phyloP scores from a whole-genome alignment of 1,140 invertebrate genomes.

The Drosophila seguyi region DNA sequence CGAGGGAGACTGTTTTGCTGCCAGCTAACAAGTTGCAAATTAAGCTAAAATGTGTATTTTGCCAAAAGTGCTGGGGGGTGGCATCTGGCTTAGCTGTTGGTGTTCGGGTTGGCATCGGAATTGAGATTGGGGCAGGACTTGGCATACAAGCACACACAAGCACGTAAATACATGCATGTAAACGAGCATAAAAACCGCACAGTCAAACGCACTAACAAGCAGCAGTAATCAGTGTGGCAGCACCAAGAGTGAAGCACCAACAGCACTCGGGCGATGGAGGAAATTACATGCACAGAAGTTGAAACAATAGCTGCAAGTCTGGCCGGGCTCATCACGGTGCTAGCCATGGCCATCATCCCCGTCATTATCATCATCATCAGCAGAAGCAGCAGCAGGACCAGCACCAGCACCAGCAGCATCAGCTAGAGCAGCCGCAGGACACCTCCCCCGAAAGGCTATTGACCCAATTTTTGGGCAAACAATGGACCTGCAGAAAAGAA shows the following conservation, averaged over 20 bases:
- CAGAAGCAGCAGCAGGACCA: slow-evolving; percentile 5
- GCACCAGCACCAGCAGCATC: slow-evolving; percentile 3
- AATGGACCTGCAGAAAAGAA: slow-evolving; percentile 63
- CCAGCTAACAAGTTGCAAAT: slow-evolving; percentile 82
- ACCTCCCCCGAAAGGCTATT: slow-evolving; percentile 50
- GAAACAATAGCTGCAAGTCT: slow-evolving; percentile 67
- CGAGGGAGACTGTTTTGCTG: slow-evolving; percentile 61
- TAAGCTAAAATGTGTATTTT: slow-evolving; percentile 81
- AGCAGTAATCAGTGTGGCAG: slow-evolving; percentile 73
- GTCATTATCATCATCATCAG: slow-evolving; percentile 33
- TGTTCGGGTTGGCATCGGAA: slow-evolving; percentile 10
- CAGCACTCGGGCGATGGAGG: slow-evolving; percentile 37
- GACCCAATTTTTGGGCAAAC: slow-evolving; percentile 76
- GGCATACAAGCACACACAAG: slow-evolving; percentile 23
- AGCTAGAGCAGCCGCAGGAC: slow-evolving; percentile 21
- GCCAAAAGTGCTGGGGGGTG: slow-evolving; percentile 58
- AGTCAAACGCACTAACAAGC: slow-evolving; percentile 80
- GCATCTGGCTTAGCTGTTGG: background rate
- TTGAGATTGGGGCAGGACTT: slow-evolving; percentile 21
- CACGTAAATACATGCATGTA: slow-evolving; percentile 56
- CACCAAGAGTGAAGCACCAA: slow-evolving; percentile 33
- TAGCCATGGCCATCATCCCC: slow-evolving; percentile 26
- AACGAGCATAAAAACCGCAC: slow-evolving; percentile 75
- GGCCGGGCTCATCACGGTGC: slow-evolving; percentile 52
- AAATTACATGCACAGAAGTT: slow-evolving; percentile 76